Percentiles rank a stretch among this genome's conserved stretches.
phyloP scores from a whole-genome alignment of 2,797 vertebrate genomes.

The Coccyzus lansbergi region DNA sequence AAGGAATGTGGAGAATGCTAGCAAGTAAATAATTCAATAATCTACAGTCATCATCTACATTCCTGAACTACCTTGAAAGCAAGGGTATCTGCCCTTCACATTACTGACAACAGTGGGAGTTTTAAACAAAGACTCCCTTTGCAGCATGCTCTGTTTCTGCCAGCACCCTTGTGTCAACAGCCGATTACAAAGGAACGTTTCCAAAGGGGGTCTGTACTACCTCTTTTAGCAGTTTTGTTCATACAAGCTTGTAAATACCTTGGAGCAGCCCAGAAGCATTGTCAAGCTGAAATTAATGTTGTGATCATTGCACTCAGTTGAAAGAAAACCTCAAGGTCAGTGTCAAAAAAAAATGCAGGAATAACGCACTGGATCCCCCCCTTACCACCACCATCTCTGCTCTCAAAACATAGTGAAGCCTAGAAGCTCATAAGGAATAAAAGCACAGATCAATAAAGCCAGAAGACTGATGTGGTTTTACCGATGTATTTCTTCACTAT shows the following conservation, averaged over 20 bases:
- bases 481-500: not conserved
- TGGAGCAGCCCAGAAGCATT: not conserved
- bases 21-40: conserved; percentile 58
- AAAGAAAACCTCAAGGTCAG: not conserved
- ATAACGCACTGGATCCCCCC: not conserved
- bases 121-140: not conserved
- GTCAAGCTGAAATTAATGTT: not conserved
- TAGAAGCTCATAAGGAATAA: not conserved
- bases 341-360: not conserved
- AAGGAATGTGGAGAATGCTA: conserved; percentile 54
- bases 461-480: not conserved
- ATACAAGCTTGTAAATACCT: not conserved
- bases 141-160: not conserved
- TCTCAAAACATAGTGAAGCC: not conserved
- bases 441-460: not conserved
- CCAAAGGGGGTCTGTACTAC: not conserved
- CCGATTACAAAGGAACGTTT: not conserved
- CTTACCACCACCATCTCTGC: not conserved
- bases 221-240: not conserved
- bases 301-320: not conserved
- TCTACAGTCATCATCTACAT: conserved; percentile 50
- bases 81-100: not conserved
- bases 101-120: not conserved
- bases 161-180: not conserved
- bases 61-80: conserved; percentile 47